A percentile compares a stretch with the other conserved stretches of the same genome.
Conservation (phyloP, 1,140 invertebrate species). For the Drosophila rhopaloa region DNA sequence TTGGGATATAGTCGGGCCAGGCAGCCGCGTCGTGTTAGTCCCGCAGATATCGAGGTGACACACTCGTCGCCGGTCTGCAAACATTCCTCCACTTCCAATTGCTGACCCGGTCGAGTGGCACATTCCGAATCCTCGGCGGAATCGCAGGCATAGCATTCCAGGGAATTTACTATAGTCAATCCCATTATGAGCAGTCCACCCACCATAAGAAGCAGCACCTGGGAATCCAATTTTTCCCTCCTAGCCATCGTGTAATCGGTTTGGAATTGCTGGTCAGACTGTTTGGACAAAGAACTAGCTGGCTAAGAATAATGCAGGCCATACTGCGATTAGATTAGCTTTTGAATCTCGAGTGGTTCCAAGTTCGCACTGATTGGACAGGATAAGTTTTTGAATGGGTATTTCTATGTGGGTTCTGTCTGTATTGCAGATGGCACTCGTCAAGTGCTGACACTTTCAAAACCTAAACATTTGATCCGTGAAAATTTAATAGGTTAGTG, state of each 20-base stretch:
- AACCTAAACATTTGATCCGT: too few relatives aligned
- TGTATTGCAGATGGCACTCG: neutral
- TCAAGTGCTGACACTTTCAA: neutral
- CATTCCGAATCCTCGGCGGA: constrained; percentile 69
- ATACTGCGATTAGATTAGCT: constrained; percentile 38
- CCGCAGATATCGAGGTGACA: constrained; percentile 67
- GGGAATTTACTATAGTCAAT: neutral
- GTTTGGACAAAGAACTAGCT: constrained; percentile 4
- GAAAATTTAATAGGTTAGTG: too few relatives aligned
- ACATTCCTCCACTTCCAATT: constrained; percentile 75
- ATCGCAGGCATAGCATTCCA: constrained; percentile 78
- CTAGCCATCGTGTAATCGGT: constrained; percentile 22
- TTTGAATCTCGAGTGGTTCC: constrained; percentile 22
- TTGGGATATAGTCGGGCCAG: constrained; percentile 59
- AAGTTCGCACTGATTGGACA: constrained; percentile 5
- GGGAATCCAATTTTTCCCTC: neutral
- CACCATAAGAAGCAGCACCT: neutral
- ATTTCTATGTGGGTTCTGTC: neutral
- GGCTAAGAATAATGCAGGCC: neutral
- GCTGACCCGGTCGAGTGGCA: constrained; percentile 70
- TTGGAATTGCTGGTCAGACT: constrained; percentile 6
- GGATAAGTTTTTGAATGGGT: constrained; percentile 8
- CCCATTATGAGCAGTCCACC: constrained; percentile 1
- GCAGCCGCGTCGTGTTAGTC: constrained; percentile 69
- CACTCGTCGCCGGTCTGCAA: constrained; percentile 42